Conservation (phyloP, 1,140 invertebrate genomes). For the Drosophila paulistorum region DNA sequence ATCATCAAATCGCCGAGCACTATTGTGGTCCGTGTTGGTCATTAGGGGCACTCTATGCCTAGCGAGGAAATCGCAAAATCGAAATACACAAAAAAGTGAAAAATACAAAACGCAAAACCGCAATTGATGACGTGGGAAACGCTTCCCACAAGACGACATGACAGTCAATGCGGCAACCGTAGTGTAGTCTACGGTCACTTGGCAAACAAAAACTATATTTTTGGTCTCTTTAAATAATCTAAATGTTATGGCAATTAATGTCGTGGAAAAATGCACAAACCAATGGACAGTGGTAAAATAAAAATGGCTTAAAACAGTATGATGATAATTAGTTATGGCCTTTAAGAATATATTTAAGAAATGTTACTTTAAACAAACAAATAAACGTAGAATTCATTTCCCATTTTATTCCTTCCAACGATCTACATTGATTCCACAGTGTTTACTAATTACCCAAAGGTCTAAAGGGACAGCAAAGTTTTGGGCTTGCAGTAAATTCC, state of each 20-base stretch:
- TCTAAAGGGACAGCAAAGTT: not conserved
- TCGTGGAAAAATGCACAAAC: not conserved
- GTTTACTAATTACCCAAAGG: not conserved
- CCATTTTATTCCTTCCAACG: no score
- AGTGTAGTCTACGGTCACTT: not conserved
- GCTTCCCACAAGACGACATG: conserved; percentile 21
- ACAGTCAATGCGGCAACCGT: not conserved
- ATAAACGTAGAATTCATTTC: no score
- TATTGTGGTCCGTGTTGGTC: conserved; percentile 40
- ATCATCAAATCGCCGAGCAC: conserved; percentile 36
- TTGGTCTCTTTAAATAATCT: conserved; percentile 1
- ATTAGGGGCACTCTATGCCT: conserved; percentile 59
- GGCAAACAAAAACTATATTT: conserved; percentile 10
- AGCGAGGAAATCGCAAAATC: conserved; percentile 43
- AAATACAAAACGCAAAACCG: conserved; percentile 36
- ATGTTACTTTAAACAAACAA: no score
- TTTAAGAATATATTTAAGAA: no score
- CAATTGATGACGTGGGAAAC: conserved; percentile 48
- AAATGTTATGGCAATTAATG: not conserved
- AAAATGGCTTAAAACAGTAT: not conserved
- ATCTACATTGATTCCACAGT: not conserved
- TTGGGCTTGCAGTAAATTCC: not conserved
- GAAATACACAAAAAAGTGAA: conserved; percentile 27
- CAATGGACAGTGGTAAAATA: not conserved
- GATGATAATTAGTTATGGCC: no score